phyloP scores from a whole-genome alignment of 2,888 invertebrate species.

The Zhuqinia jingwanae region DNA sequence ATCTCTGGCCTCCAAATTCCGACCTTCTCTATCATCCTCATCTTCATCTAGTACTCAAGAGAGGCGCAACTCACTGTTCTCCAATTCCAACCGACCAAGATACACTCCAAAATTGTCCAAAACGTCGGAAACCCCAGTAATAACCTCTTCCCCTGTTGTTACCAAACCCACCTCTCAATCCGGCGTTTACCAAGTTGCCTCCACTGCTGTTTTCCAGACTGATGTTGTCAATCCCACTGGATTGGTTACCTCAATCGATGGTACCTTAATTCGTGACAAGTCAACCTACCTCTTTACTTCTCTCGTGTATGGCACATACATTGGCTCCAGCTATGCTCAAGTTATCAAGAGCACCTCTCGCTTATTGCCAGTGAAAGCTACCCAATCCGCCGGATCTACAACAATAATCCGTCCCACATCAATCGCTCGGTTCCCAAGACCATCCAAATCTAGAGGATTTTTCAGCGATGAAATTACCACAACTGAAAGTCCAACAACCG shows the following conservation, averaged over 20 bases:
- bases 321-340: constrained; percentile 88
- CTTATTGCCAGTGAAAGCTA: constrained; percentile 80
- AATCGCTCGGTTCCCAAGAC: constrained; percentile 82
- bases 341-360: constrained; percentile 89
- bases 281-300: constrained; percentile 88
- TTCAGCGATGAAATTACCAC: constrained; percentile 75
- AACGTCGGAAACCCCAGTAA: constrained; percentile 22
- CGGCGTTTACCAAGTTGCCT: constrained; percentile 70
- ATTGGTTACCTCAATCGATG: constrained; percentile 87
- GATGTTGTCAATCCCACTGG: constrained; percentile 83
- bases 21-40: constrained; percentile 58
- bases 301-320: constrained; percentile 87
- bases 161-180: constrained; percentile 40
- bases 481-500: constrained; percentile 77
- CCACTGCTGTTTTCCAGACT: constrained; percentile 78
- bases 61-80: constrained; percentile 74
- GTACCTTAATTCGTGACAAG: constrained; percentile 86
- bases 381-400: constrained; percentile 71
- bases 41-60: constrained; percentile 54
- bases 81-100: constrained; percentile 68
- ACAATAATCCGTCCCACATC: constrained; percentile 80
- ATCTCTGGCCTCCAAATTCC: constrained; percentile 62
- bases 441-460: constrained; percentile 80
- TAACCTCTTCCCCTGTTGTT: constrained; percentile 40
- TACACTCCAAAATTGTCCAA: constrained; percentile 74